A percentile compares a stretch with the other conserved stretches of the same genome.
Evolutionary conservation across 2,888 invertebrate species (phyloP).

Genomic region (Siphlonurus alternatus): DNA sequence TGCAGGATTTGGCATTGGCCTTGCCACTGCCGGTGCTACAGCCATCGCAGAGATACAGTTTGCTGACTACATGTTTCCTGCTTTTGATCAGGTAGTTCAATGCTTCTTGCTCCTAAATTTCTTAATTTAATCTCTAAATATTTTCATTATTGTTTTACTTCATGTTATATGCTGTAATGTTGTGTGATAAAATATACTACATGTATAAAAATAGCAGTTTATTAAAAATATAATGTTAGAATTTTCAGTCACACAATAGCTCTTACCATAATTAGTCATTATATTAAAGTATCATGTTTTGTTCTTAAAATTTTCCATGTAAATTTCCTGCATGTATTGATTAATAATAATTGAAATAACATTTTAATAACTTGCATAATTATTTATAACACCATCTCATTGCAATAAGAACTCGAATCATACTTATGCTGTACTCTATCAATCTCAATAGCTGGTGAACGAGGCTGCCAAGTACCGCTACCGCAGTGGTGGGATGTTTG

Average conservation of each 20-base stretch:
- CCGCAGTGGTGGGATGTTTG: constrained; percentile 74
- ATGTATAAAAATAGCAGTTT: no score
- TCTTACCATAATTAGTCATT: no score
- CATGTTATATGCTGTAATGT: neutral
- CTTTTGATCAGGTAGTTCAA: constrained; percentile 77
- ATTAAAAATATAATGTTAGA: no score
- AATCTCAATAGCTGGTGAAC: constrained; percentile 46
- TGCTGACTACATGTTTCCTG: constrained; percentile 97
- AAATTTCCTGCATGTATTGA: no score
- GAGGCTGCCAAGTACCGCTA: constrained; percentile 93
- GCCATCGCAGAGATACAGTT: constrained; percentile 99
- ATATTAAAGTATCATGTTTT: no score
- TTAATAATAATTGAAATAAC: neutral
- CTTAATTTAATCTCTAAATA: neutral
- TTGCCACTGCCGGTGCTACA: constrained; percentile 77
- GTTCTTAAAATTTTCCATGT: no score
- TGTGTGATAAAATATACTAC: no score
- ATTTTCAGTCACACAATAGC: no score
- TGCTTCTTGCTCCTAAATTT: neutral
- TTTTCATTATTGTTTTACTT: neutral
- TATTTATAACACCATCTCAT: neutral
- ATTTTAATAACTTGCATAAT: neutral
- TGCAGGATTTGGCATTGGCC: constrained; percentile 90
- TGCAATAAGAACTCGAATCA: neutral
- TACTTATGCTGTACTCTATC: neutral